Conservation (phyloP, 2,888 invertebrate genomes). For the Cepaea hortensis region DNA sequence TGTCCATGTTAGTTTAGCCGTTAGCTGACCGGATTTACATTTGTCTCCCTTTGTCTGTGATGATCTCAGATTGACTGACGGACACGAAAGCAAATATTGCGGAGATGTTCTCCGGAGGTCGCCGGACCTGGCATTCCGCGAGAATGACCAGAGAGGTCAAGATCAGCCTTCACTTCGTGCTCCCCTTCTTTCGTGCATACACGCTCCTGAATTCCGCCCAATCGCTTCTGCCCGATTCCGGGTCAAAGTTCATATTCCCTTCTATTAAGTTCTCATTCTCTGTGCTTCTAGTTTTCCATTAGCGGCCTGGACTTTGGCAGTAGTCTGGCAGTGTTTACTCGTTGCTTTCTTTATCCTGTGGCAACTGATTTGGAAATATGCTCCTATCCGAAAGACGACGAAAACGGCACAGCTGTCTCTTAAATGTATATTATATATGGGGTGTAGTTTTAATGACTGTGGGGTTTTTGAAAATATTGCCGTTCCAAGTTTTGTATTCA, state of each 20-base stretch:
- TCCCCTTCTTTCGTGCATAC: conserved; percentile 6
- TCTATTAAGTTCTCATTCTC: too few relatives aligned
- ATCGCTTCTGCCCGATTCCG: background rate
- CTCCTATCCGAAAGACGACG: too few relatives aligned
- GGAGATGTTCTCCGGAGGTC: conserved; percentile 5
- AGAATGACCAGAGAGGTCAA: conserved; percentile 19
- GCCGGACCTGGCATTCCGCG: background rate
- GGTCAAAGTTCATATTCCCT: conserved; percentile 15
- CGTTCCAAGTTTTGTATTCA: too few relatives aligned
- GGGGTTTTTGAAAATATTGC: too few relatives aligned
- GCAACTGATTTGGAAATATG: too few relatives aligned
- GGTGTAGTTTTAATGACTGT: too few relatives aligned
- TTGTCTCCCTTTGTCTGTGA: background rate
- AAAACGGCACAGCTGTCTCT: too few relatives aligned
- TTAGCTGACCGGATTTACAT: background rate
- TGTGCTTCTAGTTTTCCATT: too few relatives aligned
- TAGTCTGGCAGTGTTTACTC: too few relatives aligned
- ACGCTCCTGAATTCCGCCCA: background rate
- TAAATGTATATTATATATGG: too few relatives aligned
- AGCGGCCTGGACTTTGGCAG: too few relatives aligned
- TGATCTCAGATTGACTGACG: conserved; percentile 21
- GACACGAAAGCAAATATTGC: conserved; percentile 39
- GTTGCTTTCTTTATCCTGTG: too few relatives aligned
- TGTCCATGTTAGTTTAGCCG: conserved; percentile 23
- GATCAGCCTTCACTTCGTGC: conserved; percentile 13